phyloP scores from a whole-genome alignment of 2,888 invertebrate species.

The Limenitis camilla region DNA sequence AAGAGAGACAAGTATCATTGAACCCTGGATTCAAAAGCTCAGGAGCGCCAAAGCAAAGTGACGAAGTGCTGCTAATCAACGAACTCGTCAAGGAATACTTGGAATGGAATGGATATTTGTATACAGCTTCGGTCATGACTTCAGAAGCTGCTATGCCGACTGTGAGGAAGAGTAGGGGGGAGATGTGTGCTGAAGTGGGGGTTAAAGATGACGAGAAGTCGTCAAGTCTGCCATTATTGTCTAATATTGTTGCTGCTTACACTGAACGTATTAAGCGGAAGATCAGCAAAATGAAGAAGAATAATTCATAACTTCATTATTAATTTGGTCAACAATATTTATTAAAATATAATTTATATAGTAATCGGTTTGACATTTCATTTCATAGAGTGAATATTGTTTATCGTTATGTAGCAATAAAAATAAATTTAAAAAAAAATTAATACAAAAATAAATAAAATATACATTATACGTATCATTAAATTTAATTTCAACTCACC shows the following conservation, averaged over 20 bases:
- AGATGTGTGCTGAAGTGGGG: slow-evolving; percentile 61
- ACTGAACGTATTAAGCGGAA: slow-evolving; percentile 65
- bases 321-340: too few species aligned
- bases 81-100: slow-evolving; percentile 80
- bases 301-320: slow-evolving; percentile 1
- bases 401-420: too few species aligned
- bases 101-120: slow-evolving; percentile 81
- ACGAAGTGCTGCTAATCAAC: slow-evolving; percentile 72
- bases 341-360: too few species aligned
- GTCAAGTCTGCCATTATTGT: slow-evolving; percentile 64
- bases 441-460: too few species aligned
- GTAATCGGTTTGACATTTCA: too few species aligned
- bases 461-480: slow-evolving; percentile 2
- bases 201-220: slow-evolving; percentile 70
- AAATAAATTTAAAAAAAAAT: too few species aligned
- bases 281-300: slow-evolving; percentile 48
- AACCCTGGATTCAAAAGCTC: slow-evolving; percentile 30
- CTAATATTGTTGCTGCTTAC: slow-evolving; percentile 71
- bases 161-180: slow-evolving; percentile 39
- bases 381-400: too few species aligned
- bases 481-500: slow-evolving; percentile 8
- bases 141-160: slow-evolving; percentile 61
- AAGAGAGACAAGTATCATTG: slow-evolving; percentile 37
- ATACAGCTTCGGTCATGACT: slow-evolving; percentile 72
- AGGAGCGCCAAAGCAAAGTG: slow-evolving; percentile 40